phyloP scores from a whole-genome alignment of 92 coral and sea anemone species.

The Bergia puertoricense region DNA sequence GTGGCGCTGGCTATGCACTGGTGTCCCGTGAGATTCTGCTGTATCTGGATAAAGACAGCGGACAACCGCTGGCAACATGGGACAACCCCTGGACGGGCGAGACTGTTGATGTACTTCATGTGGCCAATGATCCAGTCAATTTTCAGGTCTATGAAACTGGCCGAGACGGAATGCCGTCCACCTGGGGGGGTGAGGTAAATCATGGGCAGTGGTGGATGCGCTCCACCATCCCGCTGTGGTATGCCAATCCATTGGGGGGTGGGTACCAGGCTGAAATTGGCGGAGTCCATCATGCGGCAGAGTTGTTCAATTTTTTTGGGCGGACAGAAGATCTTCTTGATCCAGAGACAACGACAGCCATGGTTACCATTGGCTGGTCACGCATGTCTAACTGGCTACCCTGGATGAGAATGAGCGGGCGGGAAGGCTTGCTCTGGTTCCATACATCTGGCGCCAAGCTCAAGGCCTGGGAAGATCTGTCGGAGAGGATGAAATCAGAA shows the following conservation, averaged over 20 bases:
- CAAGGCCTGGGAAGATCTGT: neutral
- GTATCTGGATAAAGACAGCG: neutral
- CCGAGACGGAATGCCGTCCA: neutral
- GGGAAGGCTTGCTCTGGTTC: neutral
- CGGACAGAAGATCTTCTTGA: neutral
- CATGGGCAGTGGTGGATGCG: neutral
- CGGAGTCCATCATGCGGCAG: neutral
- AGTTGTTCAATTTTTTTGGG: neutral
- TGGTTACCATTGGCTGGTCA: neutral
- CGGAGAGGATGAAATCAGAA: neutral
- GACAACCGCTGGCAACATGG: neutral
- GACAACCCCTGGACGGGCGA: slow-evolving; percentile 14
- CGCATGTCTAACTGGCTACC: slow-evolving; percentile 3
- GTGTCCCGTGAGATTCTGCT: slow-evolving; percentile 3
- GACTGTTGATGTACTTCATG: neutral
- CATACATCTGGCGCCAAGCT: neutral
- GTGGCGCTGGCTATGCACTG: neutral
- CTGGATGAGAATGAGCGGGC: neutral
- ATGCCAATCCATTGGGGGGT: neutral
- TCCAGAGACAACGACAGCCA: neutral
- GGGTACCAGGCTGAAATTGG: neutral
- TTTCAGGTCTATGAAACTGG: neutral
- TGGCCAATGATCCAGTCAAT: slow-evolving; percentile 25
- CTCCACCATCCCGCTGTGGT: neutral
- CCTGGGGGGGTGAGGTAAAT: neutral